Conservation (phyloP, 2,888 invertebrate species). For the Druceiella hillmani region DNA sequence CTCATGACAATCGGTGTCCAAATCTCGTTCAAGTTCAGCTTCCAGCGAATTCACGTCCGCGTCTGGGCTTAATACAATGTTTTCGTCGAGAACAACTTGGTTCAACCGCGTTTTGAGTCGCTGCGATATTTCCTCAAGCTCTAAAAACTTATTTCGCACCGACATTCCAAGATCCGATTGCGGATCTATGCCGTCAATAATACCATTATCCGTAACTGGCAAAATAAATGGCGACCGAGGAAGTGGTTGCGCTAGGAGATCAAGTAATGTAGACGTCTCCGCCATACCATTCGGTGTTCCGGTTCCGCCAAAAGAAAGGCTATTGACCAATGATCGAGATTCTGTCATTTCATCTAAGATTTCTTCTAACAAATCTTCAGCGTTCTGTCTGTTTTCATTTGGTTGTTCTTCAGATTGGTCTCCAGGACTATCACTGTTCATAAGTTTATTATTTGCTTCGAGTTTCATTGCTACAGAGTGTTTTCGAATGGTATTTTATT, state of each 20-base stretch:
- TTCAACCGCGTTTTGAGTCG: slow-evolving; percentile 47
- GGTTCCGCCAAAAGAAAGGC: too few species aligned
- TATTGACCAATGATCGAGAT: slow-evolving; percentile 34
- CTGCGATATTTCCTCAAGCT: slow-evolving; percentile 48
- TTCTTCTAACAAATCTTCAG: slow-evolving; percentile 47
- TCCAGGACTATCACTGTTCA: slow-evolving; percentile 37
- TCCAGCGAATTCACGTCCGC: slow-evolving; percentile 44
- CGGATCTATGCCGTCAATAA: slow-evolving; percentile 47
- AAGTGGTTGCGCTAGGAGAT: too few species aligned
- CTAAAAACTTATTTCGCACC: slow-evolving; percentile 47
- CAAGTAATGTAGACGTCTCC: too few species aligned
- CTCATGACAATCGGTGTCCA: slow-evolving; percentile 50
- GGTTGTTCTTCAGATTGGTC: slow-evolving; percentile 34
- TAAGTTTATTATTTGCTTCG: slow-evolving; percentile 49
- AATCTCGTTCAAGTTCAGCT: slow-evolving; percentile 46
- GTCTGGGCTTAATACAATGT: slow-evolving; percentile 47
- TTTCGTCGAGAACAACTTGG: slow-evolving; percentile 47
- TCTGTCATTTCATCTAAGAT: slow-evolving; percentile 47
- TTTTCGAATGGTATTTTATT: slow-evolving; percentile 14
- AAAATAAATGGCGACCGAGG: slow-evolving; percentile 47
- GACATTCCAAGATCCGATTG: slow-evolving; percentile 46
- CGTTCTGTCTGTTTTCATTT: slow-evolving; percentile 43
- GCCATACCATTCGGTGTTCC: slow-evolving; percentile 39
- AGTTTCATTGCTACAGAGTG: slow-evolving; percentile 50
- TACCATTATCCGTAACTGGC: slow-evolving; percentile 37